Base-by-base conservation (phyloP, 2,113 vertebrate species). In the Chamaetylas fuelleborni region DNA sequence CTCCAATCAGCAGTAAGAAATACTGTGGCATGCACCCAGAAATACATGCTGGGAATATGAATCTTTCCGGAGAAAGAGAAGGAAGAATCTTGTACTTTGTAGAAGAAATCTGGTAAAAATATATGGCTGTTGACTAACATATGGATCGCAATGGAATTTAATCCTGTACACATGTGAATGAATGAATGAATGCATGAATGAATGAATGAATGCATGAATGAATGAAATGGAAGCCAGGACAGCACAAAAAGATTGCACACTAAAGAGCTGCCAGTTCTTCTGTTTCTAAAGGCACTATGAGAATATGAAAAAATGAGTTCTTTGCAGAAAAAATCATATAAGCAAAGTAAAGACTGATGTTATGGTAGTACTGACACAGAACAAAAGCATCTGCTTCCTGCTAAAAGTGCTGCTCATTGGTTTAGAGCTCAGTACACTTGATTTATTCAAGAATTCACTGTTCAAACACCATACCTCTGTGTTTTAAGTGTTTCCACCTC, bases 61-160 rank as follows among this genome's bases (percentile, higher is more conserved):
- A 76, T 67, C 8, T 18, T 79, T 82, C 51, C 66, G 65, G 42
- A 66, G 47, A 74, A 81, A 28, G 11, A 23, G 20, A 81, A 78
- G 25, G 7, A 29, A 11, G 4, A 90, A 23, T 15, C 8, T 81
- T 7, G 1, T 48, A 51, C n/a, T 57, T 61, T 19, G 19, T 51
- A 47, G 22, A 78, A 58, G 33, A 81, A 77, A 60, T 85, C 43
- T 69, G 15, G 9, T 88, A 69, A 65, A 90, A 65, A 69, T 40
- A 51, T 0, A 0, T 65, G 19, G 40, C 31, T 1, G 0, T 43
- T 38, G 28, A 65, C 60, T 34, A 42, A 18, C 0, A 1, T n/a
- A 12, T 20, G 28, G 45, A 66, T 24, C 24, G 29, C n/a, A 23
- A 38, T 31, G 24, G 2, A 0, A 74, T 92, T 73, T 78, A 70